Evolutionary conservation across 2,113 vertebrate genomes (phyloP).

Genomic region (zebrafish (Danio rerio)): DNA sequence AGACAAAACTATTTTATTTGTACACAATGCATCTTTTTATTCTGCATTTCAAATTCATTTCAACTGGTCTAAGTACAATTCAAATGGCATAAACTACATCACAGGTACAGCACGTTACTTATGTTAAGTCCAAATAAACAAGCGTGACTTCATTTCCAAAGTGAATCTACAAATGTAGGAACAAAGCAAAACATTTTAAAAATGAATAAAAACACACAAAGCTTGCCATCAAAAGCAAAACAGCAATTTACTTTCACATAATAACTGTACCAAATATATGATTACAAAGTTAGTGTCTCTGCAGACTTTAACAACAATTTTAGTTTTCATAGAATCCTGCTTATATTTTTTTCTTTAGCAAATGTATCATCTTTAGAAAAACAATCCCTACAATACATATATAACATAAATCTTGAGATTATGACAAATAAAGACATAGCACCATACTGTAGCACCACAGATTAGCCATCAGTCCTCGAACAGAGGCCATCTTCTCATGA

Average conservation of each 20-base stretch:
- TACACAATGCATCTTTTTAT: conserved; percentile 71
- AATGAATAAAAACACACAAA: not conserved
- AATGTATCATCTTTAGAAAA: conserved; percentile 46
- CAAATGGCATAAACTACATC: conserved; percentile 49
- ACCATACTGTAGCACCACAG: conserved; percentile 74
- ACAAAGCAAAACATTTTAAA: not conserved
- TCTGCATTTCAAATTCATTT: conserved; percentile 72
- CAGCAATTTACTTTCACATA: conserved; percentile 28
- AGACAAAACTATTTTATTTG: not conserved
- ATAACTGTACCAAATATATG: conserved; percentile 21
- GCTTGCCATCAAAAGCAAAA: conserved; percentile 36
- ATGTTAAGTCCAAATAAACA: conserved; percentile 13
- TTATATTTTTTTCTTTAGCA: conserved; percentile 17
- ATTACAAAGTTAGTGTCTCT: conserved; percentile 3
- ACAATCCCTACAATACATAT: conserved; percentile 29
- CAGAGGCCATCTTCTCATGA: conserved; percentile 9
- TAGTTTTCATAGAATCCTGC: conserved; percentile 43
- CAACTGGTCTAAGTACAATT: conserved; percentile 70
- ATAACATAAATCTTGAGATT: conserved; percentile 57
- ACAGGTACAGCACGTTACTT: conserved; percentile 61
- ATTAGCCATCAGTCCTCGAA: conserved; percentile 51
- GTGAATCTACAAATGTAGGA: conserved; percentile 20
- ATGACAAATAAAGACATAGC: conserved; percentile 67
- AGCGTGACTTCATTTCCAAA: conserved; percentile 7
- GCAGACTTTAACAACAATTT: conserved; percentile 28